phyloP scores from a whole-genome alignment of 2,797 vertebrate species.

The Amniataba percoides region DNA sequence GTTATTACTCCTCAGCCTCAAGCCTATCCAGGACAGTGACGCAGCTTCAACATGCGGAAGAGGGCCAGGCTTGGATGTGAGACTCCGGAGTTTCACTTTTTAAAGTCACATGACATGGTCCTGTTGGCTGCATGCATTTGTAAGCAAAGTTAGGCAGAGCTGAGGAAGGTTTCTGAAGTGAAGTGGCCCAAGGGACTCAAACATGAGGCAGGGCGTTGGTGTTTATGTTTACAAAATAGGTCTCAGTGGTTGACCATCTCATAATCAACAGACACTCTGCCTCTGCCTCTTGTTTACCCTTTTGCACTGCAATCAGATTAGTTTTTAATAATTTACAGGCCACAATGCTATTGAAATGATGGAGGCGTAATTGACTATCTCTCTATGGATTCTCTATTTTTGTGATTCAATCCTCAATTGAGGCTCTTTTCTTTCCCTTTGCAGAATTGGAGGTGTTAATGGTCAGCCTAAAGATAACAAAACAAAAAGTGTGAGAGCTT shows the following conservation, averaged over 20 bases:
- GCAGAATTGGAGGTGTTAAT: conserved; percentile 81
- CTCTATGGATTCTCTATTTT: conserved; percentile 72
- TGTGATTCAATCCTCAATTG: conserved; percentile 62
- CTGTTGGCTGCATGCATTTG: conserved; percentile 68
- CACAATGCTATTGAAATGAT: conserved; percentile 72
- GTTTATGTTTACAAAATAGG: conserved; percentile 81
- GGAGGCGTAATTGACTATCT: conserved; percentile 78
- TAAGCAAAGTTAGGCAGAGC: conserved; percentile 45
- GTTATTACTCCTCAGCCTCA: conserved; percentile 55
- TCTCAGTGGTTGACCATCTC: conserved; percentile 61
- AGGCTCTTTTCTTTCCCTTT: conserved; percentile 73
- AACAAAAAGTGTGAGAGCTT: conserved; percentile 80
- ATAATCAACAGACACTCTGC: conserved; percentile 68
- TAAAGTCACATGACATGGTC: conserved; percentile 31
- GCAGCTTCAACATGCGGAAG: conserved; percentile 77
- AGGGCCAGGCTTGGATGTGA: conserved; percentile 41
- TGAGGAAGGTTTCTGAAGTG: conserved; percentile 44
- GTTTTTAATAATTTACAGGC: conserved; percentile 68
- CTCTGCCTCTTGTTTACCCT: conserved; percentile 65
- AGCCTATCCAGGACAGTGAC: conserved; percentile 38
- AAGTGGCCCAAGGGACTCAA: conserved; percentile 52
- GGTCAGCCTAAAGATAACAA: conserved; percentile 81
- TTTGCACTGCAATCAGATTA: conserved; percentile 84
- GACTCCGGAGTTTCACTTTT: conserved; percentile 36
- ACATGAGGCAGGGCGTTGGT: conserved; percentile 52